Evolutionary conservation across 2,888 invertebrate species (phyloP).

Genomic region (Yponomeuta evonymella): DNA sequence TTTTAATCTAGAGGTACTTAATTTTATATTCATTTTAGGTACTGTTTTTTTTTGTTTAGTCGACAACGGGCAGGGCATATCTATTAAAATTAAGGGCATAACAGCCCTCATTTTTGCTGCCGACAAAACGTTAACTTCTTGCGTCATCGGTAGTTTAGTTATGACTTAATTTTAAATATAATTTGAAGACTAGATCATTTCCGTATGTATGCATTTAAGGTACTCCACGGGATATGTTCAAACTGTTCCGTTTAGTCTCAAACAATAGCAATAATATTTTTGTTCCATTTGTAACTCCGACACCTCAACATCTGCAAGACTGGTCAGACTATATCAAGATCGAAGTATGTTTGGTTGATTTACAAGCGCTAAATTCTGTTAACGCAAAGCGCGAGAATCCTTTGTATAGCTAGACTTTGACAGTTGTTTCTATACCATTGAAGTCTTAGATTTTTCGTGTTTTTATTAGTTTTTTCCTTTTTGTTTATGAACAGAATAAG

Average conservation of each 20-base stretch:
- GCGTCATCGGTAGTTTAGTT: not conserved
- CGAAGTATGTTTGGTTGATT: no score
- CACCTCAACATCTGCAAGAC: no score
- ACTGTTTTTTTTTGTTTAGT: not conserved
- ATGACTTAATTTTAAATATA: not conserved
- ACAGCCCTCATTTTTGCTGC: not conserved
- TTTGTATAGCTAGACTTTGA: no score
- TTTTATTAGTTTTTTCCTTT: no score
- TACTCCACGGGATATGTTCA: not conserved
- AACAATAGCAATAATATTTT: no score
- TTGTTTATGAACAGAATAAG: no score
- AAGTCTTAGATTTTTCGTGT: no score
- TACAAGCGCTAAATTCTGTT: no score
- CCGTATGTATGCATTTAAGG: slow-evolving; percentile 13
- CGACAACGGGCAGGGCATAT: not conserved
- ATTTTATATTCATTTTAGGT: not conserved
- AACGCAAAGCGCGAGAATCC: no score
- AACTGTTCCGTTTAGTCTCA: not conserved
- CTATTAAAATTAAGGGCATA: not conserved
- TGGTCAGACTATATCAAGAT: no score
- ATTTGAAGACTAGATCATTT: slow-evolving; percentile 17
- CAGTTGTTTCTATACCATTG: no score
- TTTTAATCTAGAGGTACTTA: slow-evolving; percentile 2
- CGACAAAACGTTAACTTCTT: not conserved
- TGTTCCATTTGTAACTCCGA: no score